Conservation (phyloP, 1,140 invertebrate species). For the Apis laboriosa region DNA sequence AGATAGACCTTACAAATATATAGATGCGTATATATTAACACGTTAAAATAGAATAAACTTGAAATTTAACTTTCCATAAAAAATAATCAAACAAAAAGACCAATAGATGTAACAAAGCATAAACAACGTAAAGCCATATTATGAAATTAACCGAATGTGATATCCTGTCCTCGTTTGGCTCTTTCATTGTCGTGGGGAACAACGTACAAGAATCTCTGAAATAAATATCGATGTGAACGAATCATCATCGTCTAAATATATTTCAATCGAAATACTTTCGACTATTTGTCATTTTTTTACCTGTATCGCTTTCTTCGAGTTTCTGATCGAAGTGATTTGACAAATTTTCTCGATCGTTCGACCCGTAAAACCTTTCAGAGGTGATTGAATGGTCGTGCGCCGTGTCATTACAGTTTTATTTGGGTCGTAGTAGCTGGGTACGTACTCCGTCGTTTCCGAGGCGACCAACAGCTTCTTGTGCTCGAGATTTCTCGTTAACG, state of each 20-base stretch:
- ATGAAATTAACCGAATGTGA: constrained; percentile 53
- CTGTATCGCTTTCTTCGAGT: constrained; percentile 10
- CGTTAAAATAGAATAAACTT: no score
- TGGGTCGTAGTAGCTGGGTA: constrained; percentile 21
- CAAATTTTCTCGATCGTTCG: constrained; percentile 39
- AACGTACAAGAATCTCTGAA: constrained; percentile 44
- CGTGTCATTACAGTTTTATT: constrained; percentile 58
- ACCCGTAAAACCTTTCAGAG: constrained; percentile 26
- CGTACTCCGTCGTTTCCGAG: constrained; percentile 46
- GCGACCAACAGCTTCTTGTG: constrained; percentile 46
- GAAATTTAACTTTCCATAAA: constrained; percentile 65
- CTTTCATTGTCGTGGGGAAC: constrained; percentile 35
- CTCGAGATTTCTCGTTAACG: constrained; percentile 50
- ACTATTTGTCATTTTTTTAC: neutral
- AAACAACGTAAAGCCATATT: constrained; percentile 61
- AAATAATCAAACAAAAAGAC: constrained; percentile 67
- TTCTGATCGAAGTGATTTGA: constrained; percentile 25
- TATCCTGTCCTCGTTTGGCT: constrained; percentile 4
- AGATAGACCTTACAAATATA: neutral
- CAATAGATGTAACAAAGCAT: constrained; percentile 56
- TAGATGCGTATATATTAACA: neutral
- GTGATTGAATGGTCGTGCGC: constrained; percentile 25
- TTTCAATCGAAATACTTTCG: no score
- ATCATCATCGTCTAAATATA: neutral
- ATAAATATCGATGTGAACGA: neutral